A percentile compares a stretch with the other conserved stretches of the same genome.
Conservation (phyloP, 2,888 invertebrate species). For the Steinernema hermaphroditum region DNA sequence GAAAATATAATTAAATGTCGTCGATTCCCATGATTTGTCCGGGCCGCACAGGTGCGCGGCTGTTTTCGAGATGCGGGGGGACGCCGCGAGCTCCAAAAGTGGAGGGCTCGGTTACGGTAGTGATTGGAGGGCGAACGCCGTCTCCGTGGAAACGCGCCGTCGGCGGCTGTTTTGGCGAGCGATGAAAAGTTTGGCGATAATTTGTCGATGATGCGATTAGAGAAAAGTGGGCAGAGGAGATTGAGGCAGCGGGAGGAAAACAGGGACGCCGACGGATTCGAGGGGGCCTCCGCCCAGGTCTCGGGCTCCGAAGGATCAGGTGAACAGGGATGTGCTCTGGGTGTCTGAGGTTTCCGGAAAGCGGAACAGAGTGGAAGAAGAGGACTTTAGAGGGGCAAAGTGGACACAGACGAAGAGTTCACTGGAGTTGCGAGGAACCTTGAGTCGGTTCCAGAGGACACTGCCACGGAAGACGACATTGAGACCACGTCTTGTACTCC, state of each 20-base stretch:
- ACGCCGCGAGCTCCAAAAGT: not conserved
- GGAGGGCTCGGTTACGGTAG: conserved; percentile 12
- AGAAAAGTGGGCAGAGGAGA: conserved; percentile 20
- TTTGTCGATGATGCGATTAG: conserved; percentile 31
- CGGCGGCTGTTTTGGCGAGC: conserved; percentile 15
- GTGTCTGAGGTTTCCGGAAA: too few species aligned
- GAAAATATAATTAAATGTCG: conserved; percentile 30
- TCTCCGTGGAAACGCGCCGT: conserved; percentile 28
- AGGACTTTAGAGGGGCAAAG: too few species aligned
- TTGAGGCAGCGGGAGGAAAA: conserved; percentile 9
- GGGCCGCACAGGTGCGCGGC: conserved; percentile 27
- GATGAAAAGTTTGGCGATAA: conserved; percentile 29
- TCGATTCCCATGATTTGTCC: conserved; percentile 19
- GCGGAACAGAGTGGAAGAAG: too few species aligned
- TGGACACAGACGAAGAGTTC: too few species aligned
- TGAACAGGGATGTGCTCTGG: too few species aligned
- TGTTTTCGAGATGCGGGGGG: not conserved
- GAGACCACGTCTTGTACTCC: too few species aligned
- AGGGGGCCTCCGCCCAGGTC: too few species aligned
- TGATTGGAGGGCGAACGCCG: conserved; percentile 6
- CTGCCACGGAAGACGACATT: too few species aligned
- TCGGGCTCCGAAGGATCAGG: too few species aligned
- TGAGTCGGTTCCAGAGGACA: too few species aligned
- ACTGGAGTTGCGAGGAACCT: too few species aligned
- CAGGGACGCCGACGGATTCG: too few species aligned